Evolutionary conservation across 92 coral and sea anemone genomes (phyloP), one percentile per base, ranked within the genome.

Genomic region (Galaxea fascicularis): DNA sequence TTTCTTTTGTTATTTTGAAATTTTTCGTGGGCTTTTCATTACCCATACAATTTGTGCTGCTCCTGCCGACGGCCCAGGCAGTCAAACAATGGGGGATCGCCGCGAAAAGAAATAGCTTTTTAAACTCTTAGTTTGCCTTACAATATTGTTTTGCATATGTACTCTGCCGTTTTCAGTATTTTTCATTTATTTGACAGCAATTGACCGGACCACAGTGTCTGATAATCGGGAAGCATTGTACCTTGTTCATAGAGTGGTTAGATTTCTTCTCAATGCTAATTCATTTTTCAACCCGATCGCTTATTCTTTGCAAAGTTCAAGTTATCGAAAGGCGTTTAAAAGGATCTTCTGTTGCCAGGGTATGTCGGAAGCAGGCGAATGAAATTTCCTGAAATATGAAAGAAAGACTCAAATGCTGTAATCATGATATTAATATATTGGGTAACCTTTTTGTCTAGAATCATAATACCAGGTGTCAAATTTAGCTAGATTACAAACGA

Each of bases 261-360:
- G 77, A 16, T 87, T 87, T 44, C 78, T 87, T 28, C 77, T 87
- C n/a, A 72, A 58, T 73, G 72, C 81, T 24, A 87, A 87, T 24
- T 79, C 86, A 31, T 87, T 66, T 51, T 58, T 31, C 0, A 87
- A 80, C 45, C 90, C 90, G 8, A 45, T 87, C 35, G 49, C 80
- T 12, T 87, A 87, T 47, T 82, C 90, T 1, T 87, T 82, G 53
- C 90, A 87, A 75, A 87, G 90, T 53, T 73, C 86, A 25, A 87
- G 74, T 29, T 87, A 87, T 70, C 76, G 82, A 65, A n/a, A 51
- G 4, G 78, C 76, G 17, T 80, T 73, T 62, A 77, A 58, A 41
- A 57, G 57, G 16, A 77, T 77, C 22, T 77, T 59, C 35, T 77
- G 56, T 49, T 77, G 82, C 24, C 31, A 76, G 22, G 21, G 44